These are phyloP conservation scores for Megaceryle maxima DNA, from an alignment of 2,113 vertebrate species.

Conservation along the genomic window DNA sequence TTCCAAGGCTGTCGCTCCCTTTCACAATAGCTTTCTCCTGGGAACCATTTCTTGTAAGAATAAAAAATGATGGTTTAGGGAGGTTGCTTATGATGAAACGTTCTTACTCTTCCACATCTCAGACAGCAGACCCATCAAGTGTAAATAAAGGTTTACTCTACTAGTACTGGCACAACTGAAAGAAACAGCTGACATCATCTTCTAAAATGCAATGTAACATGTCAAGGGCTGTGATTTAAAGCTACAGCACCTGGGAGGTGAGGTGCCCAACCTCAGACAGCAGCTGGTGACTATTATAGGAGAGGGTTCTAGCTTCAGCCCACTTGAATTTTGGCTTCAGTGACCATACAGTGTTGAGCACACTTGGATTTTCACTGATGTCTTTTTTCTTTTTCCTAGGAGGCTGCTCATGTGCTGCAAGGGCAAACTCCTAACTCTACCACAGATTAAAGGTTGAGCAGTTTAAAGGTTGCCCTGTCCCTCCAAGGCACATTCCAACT, in stretches of 20 bases:
- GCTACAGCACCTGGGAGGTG: not conserved
- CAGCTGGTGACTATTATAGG: not conserved
- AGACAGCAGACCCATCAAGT: not conserved
- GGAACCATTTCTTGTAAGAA: constrained; percentile 66
- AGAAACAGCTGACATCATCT: not conserved
- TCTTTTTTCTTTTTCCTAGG: not conserved
- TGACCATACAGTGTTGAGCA: accelerated
- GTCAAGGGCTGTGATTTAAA: not conserved
- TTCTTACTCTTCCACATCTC: not conserved
- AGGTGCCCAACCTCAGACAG: not conserved
- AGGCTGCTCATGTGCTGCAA: not conserved
- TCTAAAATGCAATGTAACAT: not conserved
- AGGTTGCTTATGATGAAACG: not conserved
- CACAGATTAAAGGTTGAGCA: not conserved
- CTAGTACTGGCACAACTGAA: not conserved
- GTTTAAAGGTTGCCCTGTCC: not conserved
- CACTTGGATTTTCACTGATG: not conserved
- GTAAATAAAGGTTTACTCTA: not conserved
- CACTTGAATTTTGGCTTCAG: not conserved
- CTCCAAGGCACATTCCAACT: not conserved
- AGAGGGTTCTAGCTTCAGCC: not conserved
- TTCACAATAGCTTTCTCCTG: constrained; percentile 66
- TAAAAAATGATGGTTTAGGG: constrained; percentile 10
- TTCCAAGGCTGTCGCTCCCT: constrained; percentile 58
- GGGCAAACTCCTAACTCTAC: not conserved